Conservation (phyloP, 2,888 invertebrate genomes). For the Thelaira solivaga region DNA sequence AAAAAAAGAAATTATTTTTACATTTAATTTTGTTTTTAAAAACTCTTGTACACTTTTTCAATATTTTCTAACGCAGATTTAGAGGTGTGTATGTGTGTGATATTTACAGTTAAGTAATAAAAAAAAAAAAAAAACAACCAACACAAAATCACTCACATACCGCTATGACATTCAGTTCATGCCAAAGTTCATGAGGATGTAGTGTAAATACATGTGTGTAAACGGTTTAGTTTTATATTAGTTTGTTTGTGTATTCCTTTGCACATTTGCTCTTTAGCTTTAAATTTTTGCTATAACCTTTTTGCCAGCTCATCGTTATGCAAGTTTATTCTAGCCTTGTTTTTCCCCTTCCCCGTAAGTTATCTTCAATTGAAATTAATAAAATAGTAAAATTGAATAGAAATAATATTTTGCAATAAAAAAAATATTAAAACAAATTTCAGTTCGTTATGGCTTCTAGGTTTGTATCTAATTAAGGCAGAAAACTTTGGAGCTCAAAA, state of each 20-base stretch:
- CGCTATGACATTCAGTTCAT: slow-evolving; percentile 15
- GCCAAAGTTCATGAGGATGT: slow-evolving; percentile 44
- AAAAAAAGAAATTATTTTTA: too few species aligned
- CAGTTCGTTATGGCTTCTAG: too few species aligned
- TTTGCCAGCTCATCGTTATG: slow-evolving; percentile 9
- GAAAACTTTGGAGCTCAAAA: too few species aligned
- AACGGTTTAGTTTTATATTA: background rate
- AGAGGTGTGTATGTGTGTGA: background rate
- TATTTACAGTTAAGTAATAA: background rate
- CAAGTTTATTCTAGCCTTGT: slow-evolving; percentile 9
- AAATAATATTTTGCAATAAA: too few species aligned
- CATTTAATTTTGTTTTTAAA: too few species aligned
- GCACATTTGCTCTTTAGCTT: slow-evolving; percentile 36
- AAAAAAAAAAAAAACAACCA: background rate
- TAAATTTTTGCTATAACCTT: slow-evolving; percentile 4
- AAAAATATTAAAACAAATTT: too few species aligned
- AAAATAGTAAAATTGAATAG: too few species aligned
- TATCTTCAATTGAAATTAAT: background rate
- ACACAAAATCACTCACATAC: background rate
- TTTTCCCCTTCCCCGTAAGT: background rate
- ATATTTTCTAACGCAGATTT: background rate
- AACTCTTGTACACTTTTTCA: too few species aligned
- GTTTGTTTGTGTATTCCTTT: background rate
- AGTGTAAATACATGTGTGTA: background rate
- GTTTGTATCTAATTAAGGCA: too few species aligned